Percentiles rank a stretch among this genome's conserved stretches.
phyloP scores from a whole-genome alignment of 2,888 invertebrate species.

The Oeneis ivallda region DNA sequence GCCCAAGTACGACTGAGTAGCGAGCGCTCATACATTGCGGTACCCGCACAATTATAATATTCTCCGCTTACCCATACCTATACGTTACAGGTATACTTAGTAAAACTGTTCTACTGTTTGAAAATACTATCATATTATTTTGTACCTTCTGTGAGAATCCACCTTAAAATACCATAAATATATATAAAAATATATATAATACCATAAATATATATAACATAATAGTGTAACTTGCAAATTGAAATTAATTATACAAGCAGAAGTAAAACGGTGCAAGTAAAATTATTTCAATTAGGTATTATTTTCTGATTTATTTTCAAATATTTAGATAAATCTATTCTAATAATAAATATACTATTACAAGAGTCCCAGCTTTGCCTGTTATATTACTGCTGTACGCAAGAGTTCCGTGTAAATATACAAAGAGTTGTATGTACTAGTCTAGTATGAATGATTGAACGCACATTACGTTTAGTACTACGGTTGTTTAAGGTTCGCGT shows the following conservation, averaged over 20 bases:
- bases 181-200: slow-evolving; percentile 11
- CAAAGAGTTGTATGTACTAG: slow-evolving; percentile 38
- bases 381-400: slow-evolving; percentile 32
- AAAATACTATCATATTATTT: background rate
- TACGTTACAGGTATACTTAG: no score
- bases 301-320: background rate
- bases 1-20: no score
- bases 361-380: slow-evolving; percentile 22
- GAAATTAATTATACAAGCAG: slow-evolving; percentile 8
- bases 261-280: background rate
- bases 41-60: no score
- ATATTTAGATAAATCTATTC: slow-evolving; percentile 6
- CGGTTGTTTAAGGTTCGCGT: slow-evolving; percentile 31
- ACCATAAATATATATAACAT: background rate
- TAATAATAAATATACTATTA: slow-evolving; percentile 14
- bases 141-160: slow-evolving; percentile 11
- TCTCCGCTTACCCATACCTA: no score
- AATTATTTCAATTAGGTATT: background rate
- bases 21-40: no score
- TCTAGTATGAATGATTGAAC: slow-evolving; percentile 38
- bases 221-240: slow-evolving; percentile 17
- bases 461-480: slow-evolving; percentile 37
- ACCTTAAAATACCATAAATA: slow-evolving; percentile 7
- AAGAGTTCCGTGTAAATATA: slow-evolving; percentile 39
- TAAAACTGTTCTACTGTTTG: no score